phyloP scores from a whole-genome alignment of 2,113 vertebrate species.

The Eptesicus fuscus region DNA sequence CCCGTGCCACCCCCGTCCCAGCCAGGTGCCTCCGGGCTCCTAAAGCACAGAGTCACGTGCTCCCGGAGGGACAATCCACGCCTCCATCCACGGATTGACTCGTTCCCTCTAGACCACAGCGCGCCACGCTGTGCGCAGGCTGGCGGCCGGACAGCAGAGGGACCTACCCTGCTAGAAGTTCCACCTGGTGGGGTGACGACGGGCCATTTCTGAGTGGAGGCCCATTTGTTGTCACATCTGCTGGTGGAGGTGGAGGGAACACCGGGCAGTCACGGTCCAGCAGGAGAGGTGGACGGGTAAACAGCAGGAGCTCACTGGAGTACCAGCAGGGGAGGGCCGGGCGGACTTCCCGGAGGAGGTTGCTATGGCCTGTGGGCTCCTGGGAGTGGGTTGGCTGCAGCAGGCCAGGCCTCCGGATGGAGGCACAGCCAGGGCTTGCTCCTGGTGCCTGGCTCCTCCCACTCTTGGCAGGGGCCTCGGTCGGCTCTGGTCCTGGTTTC shows the following conservation, averaged over 20 bases:
- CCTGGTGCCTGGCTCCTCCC: accelerated
- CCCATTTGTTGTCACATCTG: accelerated
- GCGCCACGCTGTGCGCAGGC: accelerated
- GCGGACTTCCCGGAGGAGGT: not conserved
- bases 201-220: not conserved
- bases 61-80: accelerated
- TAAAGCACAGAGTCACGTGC: accelerated
- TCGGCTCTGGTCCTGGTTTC: accelerated
- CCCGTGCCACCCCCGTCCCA: accelerated
- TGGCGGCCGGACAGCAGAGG: not conserved
- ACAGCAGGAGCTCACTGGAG: not conserved
- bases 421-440: accelerated
- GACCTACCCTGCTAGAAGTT: too few species aligned
- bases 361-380: accelerated
- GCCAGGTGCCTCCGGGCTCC: accelerated
- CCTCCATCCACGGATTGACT: accelerated
- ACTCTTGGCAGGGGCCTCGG: accelerated
- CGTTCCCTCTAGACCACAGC: accelerated
- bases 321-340: accelerated
- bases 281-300: not conserved
- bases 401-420: not conserved
- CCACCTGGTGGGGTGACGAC: not conserved
- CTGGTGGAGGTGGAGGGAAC: not conserved
- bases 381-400: accelerated
- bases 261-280: accelerated